Evolutionary conservation across 53 echinoderm and acorn worm genomes (phyloP).

Genomic region (Actinopyga echinites): DNA sequence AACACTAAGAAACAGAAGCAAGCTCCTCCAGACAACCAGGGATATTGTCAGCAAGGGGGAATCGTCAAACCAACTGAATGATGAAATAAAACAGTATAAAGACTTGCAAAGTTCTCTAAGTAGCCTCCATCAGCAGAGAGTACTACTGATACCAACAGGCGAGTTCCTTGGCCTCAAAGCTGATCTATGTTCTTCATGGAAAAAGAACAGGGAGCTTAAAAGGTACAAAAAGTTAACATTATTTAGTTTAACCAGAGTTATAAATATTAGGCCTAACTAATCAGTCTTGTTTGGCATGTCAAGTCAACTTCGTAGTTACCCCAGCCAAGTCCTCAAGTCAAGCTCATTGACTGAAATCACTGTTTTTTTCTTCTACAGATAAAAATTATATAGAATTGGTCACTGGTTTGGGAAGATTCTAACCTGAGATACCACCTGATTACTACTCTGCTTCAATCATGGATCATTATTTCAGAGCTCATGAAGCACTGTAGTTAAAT

Average conservation of each 20-base stretch:
- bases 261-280: too few relatives aligned
- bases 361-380: too few relatives aligned
- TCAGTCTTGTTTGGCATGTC: too few relatives aligned
- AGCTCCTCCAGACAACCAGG: slow-evolving; percentile 16
- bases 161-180: slow-evolving; percentile 48
- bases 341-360: too few relatives aligned
- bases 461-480: too few relatives aligned
- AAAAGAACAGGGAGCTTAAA: slow-evolving; percentile 43
- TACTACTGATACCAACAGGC: slow-evolving; percentile 32
- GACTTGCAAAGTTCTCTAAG: slow-evolving; percentile 37
- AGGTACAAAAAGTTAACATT: background rate
- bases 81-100: slow-evolving; percentile 36
- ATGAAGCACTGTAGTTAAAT: too few relatives aligned
- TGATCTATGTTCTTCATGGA: slow-evolving; percentile 39
- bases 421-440: too few relatives aligned
- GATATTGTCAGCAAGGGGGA: slow-evolving; percentile 30
- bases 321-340: too few relatives aligned
- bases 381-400: too few relatives aligned
- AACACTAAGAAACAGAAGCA: slow-evolving; percentile 15
- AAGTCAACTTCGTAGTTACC: too few relatives aligned
- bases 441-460: too few relatives aligned
- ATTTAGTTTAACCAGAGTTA: background rate
- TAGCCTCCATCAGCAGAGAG: background rate
- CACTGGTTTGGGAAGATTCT: too few relatives aligned
- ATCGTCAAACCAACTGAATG: background rate